phyloP scores from a whole-genome alignment of 92 coral and sea anemone genomes.

The Virgularia gustaviana region DNA sequence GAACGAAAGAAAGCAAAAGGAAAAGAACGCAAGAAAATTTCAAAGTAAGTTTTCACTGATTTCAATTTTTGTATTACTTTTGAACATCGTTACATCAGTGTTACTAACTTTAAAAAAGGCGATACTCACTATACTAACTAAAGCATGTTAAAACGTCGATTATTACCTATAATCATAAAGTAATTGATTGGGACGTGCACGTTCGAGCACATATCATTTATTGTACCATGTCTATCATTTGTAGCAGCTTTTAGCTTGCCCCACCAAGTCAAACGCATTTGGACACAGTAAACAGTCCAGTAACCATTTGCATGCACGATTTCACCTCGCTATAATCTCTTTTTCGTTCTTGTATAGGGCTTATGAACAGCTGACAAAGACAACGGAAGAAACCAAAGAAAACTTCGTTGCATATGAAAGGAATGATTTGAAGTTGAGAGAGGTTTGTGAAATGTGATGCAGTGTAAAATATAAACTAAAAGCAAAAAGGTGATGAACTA shows the following conservation, averaged over 20 bases:
- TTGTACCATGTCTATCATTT: no score
- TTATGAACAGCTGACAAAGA: constrained; percentile 58
- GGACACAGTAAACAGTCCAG: not conserved
- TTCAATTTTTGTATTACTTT: no score
- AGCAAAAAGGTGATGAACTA: not conserved
- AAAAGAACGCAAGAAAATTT: constrained; percentile 69
- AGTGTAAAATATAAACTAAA: not conserved
- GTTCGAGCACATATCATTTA: no score
- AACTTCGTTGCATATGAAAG: constrained; percentile 84
- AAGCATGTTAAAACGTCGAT: no score
- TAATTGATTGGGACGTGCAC: no score
- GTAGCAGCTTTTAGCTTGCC: no score
- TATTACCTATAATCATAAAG: no score
- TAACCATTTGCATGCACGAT: not conserved
- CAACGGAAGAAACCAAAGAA: constrained; percentile 78
- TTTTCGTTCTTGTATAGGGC: constrained; percentile 45
- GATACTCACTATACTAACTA: no score
- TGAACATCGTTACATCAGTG: no score
- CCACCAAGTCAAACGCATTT: no score
- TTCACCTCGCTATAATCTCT: not conserved
- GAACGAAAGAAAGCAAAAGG: constrained; percentile 71
- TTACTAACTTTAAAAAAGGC: no score
- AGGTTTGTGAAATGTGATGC: constrained; percentile 58
- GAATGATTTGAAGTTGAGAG: constrained; percentile 84
- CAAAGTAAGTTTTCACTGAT: constrained; percentile 50